Conservation (phyloP, 2,888 invertebrate species). For the Drosophila robusta region DNA sequence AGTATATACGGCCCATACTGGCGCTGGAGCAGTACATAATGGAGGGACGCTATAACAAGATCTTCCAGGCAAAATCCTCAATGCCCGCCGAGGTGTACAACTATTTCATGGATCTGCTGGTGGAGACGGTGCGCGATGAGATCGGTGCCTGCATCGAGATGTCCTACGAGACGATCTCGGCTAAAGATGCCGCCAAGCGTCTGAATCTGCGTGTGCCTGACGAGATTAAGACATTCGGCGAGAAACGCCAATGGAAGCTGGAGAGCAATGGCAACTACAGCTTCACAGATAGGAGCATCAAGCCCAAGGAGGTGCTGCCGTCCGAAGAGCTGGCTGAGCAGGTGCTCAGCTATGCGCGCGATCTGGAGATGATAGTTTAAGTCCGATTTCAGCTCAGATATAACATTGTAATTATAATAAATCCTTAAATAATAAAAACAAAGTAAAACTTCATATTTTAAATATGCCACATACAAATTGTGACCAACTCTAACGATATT, state of each 20-base stretch:
- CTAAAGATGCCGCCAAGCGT: conserved; percentile 94
- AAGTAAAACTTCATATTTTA: neutral
- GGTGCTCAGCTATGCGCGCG: conserved; percentile 97
- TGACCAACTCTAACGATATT: neutral
- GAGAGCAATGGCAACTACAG: conserved; percentile 92
- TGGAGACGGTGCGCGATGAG: conserved; percentile 98
- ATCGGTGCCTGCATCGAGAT: conserved; percentile 98
- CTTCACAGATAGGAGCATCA: conserved; percentile 92
- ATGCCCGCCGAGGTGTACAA: conserved; percentile 98
- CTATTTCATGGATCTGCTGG: conserved; percentile 97
- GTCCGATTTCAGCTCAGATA: neutral
- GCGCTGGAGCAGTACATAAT: conserved; percentile 99
- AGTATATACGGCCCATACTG: conserved; percentile 97
- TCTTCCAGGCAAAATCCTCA: conserved; percentile 95
- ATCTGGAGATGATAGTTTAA: conserved; percentile 99
- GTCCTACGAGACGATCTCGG: conserved; percentile 95
- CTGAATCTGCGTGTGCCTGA: conserved; percentile 92
- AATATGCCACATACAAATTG: neutral
- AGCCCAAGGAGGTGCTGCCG: conserved; percentile 92
- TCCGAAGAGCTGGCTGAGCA: conserved; percentile 96
- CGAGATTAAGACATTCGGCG: conserved; percentile 92
- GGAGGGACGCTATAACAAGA: conserved; percentile 99
- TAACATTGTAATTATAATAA: conserved; percentile 37
- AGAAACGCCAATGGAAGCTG: conserved; percentile 94
- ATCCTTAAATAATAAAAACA: conserved; percentile 20